Conservation (phyloP, 2,888 invertebrate species). For the Opisthograptis luteolata region DNA sequence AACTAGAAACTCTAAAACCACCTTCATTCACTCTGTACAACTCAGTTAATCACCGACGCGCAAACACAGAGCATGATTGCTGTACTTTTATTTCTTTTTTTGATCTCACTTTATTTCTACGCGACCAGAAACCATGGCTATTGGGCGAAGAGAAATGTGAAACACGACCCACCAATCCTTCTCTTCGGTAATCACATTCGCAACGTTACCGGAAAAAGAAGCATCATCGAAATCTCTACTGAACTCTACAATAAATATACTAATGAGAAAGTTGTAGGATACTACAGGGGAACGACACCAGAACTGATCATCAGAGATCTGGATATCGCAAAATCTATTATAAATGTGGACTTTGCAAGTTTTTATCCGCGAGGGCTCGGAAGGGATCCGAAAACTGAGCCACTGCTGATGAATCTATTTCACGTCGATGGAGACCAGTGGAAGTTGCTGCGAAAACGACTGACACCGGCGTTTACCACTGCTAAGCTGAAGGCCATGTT, state of each 20-base stretch:
- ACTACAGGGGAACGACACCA: slow-evolving; percentile 58
- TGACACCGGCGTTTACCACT: slow-evolving; percentile 69
- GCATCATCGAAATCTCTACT: slow-evolving; percentile 45
- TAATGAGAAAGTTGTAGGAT: slow-evolving; percentile 64
- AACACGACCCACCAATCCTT: slow-evolving; percentile 56
- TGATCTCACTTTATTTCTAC: slow-evolving; percentile 50
- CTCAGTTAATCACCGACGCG: slow-evolving; percentile 4
- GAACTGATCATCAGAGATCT: slow-evolving; percentile 62
- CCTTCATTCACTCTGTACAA: no score
- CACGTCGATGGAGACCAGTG: slow-evolving; percentile 63
- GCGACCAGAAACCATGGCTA: slow-evolving; percentile 56
- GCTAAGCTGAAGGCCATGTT: slow-evolving; percentile 70
- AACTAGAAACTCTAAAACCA: no score
- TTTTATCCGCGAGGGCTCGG: slow-evolving; percentile 60
- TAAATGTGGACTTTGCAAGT: slow-evolving; percentile 57
- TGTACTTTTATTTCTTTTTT: slow-evolving; percentile 34
- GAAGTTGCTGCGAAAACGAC: slow-evolving; percentile 62
- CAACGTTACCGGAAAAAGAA: slow-evolving; percentile 51
- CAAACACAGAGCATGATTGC: slow-evolving; percentile 37
- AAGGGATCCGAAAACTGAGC: slow-evolving; percentile 50
- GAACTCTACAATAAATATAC: slow-evolving; percentile 61
- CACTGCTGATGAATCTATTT: slow-evolving; percentile 57
- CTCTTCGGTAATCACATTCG: slow-evolving; percentile 58
- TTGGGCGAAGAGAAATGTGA: slow-evolving; percentile 62
- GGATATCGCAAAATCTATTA: slow-evolving; percentile 53